Conservation (phyloP, 2,113 vertebrate species). For the Lycaon pictus region DNA sequence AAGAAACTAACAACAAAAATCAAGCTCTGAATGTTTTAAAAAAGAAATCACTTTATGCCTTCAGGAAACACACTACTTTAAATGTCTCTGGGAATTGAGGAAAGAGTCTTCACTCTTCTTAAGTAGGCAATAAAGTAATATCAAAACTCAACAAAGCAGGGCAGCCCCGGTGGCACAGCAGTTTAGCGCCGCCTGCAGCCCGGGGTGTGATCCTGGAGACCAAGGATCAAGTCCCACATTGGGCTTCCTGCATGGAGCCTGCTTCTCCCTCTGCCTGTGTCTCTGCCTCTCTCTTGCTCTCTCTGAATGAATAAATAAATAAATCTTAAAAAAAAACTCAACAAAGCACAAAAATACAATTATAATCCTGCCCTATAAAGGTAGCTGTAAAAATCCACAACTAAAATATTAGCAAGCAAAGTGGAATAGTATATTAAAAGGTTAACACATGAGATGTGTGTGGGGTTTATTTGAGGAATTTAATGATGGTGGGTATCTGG, state of each 20-base stretch:
- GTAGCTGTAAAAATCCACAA: neutral
- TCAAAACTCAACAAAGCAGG: neutral
- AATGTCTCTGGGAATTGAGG: neutral
- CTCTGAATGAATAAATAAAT: too few species aligned
- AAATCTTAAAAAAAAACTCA: neutral
- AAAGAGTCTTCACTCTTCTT: neutral
- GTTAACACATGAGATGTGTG: neutral
- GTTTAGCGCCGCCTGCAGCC: too few species aligned
- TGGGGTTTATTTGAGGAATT: neutral
- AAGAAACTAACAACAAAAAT: constrained; percentile 19
- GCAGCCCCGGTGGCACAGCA: too few species aligned
- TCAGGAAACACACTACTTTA: neutral
- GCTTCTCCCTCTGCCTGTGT: too few species aligned
- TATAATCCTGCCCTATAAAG: neutral
- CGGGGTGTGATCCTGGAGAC: too few species aligned
- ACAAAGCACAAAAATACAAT: neutral
- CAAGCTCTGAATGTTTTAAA: neutral
- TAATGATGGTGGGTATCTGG: neutral
- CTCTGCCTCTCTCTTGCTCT: too few species aligned
- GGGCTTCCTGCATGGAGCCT: too few species aligned
- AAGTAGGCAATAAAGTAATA: neutral
- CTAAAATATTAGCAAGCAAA: constrained; percentile 39
- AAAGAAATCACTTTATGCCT: neutral
- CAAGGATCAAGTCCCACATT: too few species aligned
- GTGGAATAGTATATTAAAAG: neutral